These are phyloP conservation scores for Plutomurus gul DNA, from an alignment of 1,140 invertebrate species.

Conservation along the genomic window DNA sequence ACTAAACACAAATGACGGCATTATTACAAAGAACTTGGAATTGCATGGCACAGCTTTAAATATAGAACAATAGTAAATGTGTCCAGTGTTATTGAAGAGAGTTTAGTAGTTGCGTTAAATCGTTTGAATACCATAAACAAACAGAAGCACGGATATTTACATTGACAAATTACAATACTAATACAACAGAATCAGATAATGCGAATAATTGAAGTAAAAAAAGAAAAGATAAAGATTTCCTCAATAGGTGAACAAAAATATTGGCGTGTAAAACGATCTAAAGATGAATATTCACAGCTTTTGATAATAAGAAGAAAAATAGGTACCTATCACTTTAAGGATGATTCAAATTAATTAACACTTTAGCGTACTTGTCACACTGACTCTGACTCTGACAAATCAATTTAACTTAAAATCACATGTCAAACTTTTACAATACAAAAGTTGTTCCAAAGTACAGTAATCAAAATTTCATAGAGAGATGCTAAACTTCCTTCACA, in stretches of 20 bases:
- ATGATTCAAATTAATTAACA: slow-evolving; percentile 20
- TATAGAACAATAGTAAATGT: not conserved
- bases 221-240: not conserved
- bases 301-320: not conserved
- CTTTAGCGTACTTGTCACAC: too few relatives aligned
- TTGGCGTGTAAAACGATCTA: too few relatives aligned
- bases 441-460: too few relatives aligned
- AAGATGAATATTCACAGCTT: not conserved
- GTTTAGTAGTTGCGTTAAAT: slow-evolving; percentile 21
- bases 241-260: too few relatives aligned
- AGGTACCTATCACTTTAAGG: not conserved
- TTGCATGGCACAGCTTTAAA: not conserved
- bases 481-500: not conserved
- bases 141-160: slow-evolving; percentile 2
- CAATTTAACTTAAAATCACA: too few relatives aligned
- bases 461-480: not conserved
- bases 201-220: not conserved
- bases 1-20: not conserved
- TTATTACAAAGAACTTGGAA: not conserved
- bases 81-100: slow-evolving; percentile 24
- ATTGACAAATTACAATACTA: not conserved
- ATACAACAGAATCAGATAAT: not conserved
- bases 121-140: slow-evolving; percentile 3
- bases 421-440: too few relatives aligned
- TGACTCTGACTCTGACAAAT: too few relatives aligned